Base-by-base conservation (phyloP, 2,113 vertebrate species). In the Heterochromis multidens region DNA sequence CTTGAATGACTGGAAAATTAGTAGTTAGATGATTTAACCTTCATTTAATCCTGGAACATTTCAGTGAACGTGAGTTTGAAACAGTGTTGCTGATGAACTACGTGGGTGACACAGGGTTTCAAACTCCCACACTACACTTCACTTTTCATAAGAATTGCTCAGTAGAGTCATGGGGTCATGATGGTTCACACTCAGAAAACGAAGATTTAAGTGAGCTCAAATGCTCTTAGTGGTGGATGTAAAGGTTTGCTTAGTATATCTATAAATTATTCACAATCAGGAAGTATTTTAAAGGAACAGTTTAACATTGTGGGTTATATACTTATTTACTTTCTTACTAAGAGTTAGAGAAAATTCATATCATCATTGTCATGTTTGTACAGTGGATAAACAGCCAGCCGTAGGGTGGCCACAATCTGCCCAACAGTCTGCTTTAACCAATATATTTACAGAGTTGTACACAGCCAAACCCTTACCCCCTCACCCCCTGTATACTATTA, bases 361-460 rank as follows among this genome's bases (percentile, higher is more conserved):
- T 17, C 19, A 46, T 43, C 35, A 67, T 3, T 46, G 23, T 11
- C 23, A 25, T 27, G 3, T 27, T 46, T 46, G 43, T 70, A 2
- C 37, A 70, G 37, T 37, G 46, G 37, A 16, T 27, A 11, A 46
- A 70, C 23, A 67, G 40, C 40, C 40, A 46, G 65, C 16, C 2
- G 0, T 19, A 70, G 0, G 40, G 23, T 70, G 65, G 37, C 7
- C 8, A 0, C 35, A 67, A 4, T 2, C 21, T 40, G 33, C 21
- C 62, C 4, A 23, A 67, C 23, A 43, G 37, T 37, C 3, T 63
- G 13, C 3, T 0, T n/a, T 3, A 37, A 63, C 61, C 6, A 1
- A 63, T 63, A 35, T 35, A 63, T 0, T 63, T 63, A 8, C 62
- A 40, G 21, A 70, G 49, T 17, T 7, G 14, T 52, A 52, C 17